phyloP scores from a whole-genome alignment of 2,888 invertebrate species.

The Tenodera sinensis region DNA sequence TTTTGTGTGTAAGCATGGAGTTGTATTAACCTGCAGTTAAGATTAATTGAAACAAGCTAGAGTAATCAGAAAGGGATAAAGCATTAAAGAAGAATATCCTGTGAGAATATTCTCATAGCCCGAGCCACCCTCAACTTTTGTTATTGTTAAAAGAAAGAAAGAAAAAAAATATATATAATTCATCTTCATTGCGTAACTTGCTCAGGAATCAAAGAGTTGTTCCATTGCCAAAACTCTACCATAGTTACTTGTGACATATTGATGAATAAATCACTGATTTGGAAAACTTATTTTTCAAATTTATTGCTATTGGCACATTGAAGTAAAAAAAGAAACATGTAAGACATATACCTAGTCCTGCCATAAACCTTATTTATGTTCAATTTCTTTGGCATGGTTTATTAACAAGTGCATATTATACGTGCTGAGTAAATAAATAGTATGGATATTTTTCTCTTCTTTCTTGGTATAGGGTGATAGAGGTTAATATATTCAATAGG shows the following conservation, averaged over 20 bases:
- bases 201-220: slow-evolving; percentile 30
- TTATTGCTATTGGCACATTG: background rate
- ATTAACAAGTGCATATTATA: background rate
- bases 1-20: background rate
- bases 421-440: background rate
- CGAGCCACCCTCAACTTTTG: slow-evolving; percentile 24
- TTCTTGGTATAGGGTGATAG: background rate
- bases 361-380: background rate
- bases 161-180: background rate
- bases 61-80: background rate
- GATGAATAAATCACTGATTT: background rate
- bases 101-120: slow-evolving; percentile 15
- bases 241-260: background rate
- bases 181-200: slow-evolving; percentile 18
- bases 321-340: background rate
- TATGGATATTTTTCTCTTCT: background rate
- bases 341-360: background rate
- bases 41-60: background rate
- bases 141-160: background rate
- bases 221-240: slow-evolving; percentile 6
- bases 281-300: background rate
- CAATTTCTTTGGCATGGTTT: background rate
- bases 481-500: background rate
- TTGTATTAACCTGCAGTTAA: background rate
- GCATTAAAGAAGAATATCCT: background rate